Conservation (phyloP, 1,140 invertebrate genomes). For the Colletes latitarsis region DNA sequence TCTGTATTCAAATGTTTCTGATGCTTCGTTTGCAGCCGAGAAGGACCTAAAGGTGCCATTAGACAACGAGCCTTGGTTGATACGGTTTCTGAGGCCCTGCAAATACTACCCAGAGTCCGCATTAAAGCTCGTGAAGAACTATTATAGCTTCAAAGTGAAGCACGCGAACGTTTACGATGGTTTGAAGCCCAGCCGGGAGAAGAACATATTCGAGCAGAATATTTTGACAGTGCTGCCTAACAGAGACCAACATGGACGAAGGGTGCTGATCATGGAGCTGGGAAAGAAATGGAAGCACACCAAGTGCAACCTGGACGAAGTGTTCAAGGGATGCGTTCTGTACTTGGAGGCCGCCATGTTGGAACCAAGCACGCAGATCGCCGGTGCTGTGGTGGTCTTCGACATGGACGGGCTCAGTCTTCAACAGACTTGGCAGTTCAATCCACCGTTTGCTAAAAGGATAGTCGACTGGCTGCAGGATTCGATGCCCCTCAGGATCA, state of each 20-base stretch:
- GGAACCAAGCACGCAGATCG: constrained; percentile 89
- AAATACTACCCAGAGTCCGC: constrained; percentile 92
- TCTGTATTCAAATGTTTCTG: too few relatives aligned
- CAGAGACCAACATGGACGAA: constrained; percentile 87
- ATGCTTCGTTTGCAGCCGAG: constrained; percentile 82
- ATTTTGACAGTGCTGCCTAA: constrained; percentile 89
- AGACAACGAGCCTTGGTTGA: constrained; percentile 87
- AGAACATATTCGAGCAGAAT: constrained; percentile 89
- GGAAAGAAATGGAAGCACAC: constrained; percentile 94
- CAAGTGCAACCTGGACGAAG: constrained; percentile 89
- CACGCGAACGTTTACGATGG: constrained; percentile 87
- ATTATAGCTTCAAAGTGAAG: constrained; percentile 90
- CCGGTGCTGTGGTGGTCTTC: constrained; percentile 88
- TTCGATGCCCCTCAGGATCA: constrained; percentile 89
- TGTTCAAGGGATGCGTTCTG: constrained; percentile 90
- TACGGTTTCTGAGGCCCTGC: constrained; percentile 88
- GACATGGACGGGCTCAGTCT: constrained; percentile 92
- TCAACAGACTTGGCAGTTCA: constrained; percentile 91
- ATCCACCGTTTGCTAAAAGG: constrained; percentile 89
- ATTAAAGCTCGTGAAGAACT: constrained; percentile 87
- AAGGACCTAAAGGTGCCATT: constrained; percentile 85
- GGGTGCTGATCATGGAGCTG: constrained; percentile 88
- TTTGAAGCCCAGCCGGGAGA: constrained; percentile 86
- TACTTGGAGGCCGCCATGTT: constrained; percentile 90
- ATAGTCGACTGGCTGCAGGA: constrained; percentile 93